Base-by-base conservation (phyloP, 53 echinoderm and acorn worm species). In the Holothuria leucospilota region DNA sequence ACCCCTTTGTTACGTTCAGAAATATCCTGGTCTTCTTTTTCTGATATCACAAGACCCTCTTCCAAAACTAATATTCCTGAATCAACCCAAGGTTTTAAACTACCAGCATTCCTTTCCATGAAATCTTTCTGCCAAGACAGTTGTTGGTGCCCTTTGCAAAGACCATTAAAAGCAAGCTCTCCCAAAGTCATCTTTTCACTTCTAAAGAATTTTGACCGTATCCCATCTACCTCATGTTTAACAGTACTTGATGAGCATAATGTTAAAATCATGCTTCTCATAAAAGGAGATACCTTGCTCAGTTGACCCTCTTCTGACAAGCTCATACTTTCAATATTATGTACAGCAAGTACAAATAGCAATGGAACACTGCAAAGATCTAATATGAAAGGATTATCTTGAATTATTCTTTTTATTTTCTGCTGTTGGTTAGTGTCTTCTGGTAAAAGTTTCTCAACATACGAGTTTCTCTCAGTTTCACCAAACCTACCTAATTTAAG, bases 131-230 rank as follows among this genome's bases (percentile, higher is more conserved):
- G 41, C 72, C 72, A 72, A 11, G 21, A 21, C n/a, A 72, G 41
- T 10, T 72, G 72, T 42, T 72, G 72, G 15, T 72, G 30, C 18
- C 72, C 72, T 72, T 72, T 72, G 41, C 72, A 72, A n/a, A 72
- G 72, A 21, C 72, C 72, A 41, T 72, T 72, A 24, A 72, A 72
- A 11, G 72, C 72, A 8, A 69, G 69, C 29, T 69, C 69, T 12
- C 39, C 69, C 69, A 69, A 29, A 18, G 69, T 30, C 25, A 69
- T 69, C 20, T 69, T 69, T 26, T 5, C 29, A 26, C 20, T 6
- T 69, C 46, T 7, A 11, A 7, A 7, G 8, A 46, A 18, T 39
- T 18, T 20, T 29, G 18, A 39, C 69, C 16, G 2, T 28, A 7
- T 14, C 18, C 29, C 26, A 26, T 26, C 5, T 30, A 23, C 29